Percentiles rank a stretch among this genome's conserved stretches.
Conservation (phyloP, 2,113 vertebrate genomes). For the Eidolon helvum region DNA sequence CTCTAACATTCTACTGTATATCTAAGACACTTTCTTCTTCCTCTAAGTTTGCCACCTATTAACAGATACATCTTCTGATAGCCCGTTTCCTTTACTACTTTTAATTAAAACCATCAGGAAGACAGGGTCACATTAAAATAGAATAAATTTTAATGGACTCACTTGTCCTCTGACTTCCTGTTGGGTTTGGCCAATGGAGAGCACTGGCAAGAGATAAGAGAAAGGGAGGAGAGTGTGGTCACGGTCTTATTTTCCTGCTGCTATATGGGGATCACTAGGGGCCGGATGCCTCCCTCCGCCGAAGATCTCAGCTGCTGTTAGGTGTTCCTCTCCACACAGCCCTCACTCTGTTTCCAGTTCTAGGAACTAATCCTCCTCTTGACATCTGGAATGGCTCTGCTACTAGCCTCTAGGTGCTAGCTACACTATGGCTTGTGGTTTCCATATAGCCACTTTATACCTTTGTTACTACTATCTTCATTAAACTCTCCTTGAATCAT, state of each 20-base stretch:
- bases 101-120: background rate
- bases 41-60: background rate
- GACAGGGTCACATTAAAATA: background rate
- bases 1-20: background rate
- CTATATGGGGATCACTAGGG: too few relatives aligned
- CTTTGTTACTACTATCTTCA: background rate
- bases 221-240: background rate
- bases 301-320: background rate
- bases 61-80: background rate
- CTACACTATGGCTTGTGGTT: background rate
- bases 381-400: background rate
- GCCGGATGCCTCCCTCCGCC: background rate
- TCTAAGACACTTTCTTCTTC: background rate
- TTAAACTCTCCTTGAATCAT: background rate
- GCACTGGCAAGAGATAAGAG: background rate
- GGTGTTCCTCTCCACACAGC: background rate
- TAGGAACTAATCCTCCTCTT: background rate
- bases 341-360: background rate
- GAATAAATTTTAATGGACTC: background rate
- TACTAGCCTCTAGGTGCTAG: background rate
- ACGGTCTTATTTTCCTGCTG: background rate
- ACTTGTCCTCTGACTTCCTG: background rate
- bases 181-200: background rate
- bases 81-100: background rate
- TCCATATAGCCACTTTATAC: background rate